A percentile compares a stretch with the other conserved stretches of the same genome.
phyloP scores from a whole-genome alignment of 2,797 vertebrate genomes.

The Lates japonicus region DNA sequence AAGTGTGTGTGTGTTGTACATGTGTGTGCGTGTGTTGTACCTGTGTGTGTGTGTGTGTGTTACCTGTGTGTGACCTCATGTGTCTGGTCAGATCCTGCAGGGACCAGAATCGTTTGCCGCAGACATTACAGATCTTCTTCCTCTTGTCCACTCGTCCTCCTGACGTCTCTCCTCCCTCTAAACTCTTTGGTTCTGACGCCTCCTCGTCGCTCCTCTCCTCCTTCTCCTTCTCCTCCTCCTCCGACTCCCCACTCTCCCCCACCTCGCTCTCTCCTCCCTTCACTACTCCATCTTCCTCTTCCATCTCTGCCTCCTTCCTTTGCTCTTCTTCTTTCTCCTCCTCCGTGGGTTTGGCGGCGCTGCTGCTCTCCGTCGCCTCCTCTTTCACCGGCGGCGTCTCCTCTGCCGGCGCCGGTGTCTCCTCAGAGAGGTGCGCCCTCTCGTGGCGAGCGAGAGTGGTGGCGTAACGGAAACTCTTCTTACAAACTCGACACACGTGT shows the following conservation, averaged over 20 bases:
- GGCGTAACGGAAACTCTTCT: slow-evolving; percentile 94
- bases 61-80: slow-evolving; percentile 98
- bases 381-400: slow-evolving; percentile 45
- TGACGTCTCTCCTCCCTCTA: slow-evolving; percentile 76
- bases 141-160: slow-evolving; percentile 91
- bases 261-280: slow-evolving; percentile 81
- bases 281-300: slow-evolving; percentile 71
- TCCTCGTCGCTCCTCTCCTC: slow-evolving; percentile 93
- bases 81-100: slow-evolving; percentile 97
- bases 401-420: slow-evolving; percentile 60
- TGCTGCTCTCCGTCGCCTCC: slow-evolving; percentile 60
- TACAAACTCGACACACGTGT: slow-evolving; percentile 90
- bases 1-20: neutral
- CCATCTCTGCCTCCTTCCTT: slow-evolving; percentile 74
- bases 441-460: slow-evolving; percentile 94
- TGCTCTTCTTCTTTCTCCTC: slow-evolving; percentile 63
- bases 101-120: slow-evolving; percentile 97
- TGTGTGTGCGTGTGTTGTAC: slow-evolving; percentile 1
- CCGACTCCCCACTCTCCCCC: slow-evolving; percentile 58
- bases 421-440: slow-evolving; percentile 89
- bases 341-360: slow-evolving; percentile 19
- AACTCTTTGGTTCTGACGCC: slow-evolving; percentile 88
- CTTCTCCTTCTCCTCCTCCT: slow-evolving; percentile 78
- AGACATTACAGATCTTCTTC: slow-evolving; percentile 97
- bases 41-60: slow-evolving; percentile 4